These are phyloP conservation scores for Lepus americanus DNA, from an alignment of 2,113 vertebrate species.

Conservation along the genomic window DNA sequence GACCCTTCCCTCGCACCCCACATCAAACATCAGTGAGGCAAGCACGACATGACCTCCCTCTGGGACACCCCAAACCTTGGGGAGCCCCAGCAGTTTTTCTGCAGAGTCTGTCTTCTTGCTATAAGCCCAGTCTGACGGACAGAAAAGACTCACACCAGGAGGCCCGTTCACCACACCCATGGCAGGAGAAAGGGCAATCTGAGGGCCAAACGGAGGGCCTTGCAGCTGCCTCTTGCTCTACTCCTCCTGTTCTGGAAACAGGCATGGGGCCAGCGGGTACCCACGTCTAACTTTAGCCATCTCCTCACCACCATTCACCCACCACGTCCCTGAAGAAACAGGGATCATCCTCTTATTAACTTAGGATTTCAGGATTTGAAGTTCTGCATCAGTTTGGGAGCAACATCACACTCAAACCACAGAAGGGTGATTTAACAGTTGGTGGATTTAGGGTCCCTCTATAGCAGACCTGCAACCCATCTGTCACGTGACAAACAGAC, in stretches of 20 bases:
- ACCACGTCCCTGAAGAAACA: background rate
- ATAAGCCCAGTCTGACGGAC: background rate
- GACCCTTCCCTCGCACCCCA: background rate
- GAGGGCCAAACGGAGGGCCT: background rate
- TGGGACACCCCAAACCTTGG: background rate
- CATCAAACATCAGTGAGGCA: background rate
- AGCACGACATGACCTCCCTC: background rate
- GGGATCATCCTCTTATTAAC: too few species aligned
- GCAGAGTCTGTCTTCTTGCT: background rate
- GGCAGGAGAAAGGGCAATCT: background rate
- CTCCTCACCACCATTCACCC: background rate
- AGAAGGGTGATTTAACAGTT: background rate
- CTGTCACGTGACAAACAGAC: background rate
- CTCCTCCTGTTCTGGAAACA: background rate
- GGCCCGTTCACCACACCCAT: background rate
- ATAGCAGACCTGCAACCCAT: background rate
- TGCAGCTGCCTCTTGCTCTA: too few species aligned
- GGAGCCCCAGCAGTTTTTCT: background rate
- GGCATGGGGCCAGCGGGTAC: background rate
- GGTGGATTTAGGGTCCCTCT: background rate
- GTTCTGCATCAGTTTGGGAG: too few species aligned
- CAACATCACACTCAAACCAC: too few species aligned
- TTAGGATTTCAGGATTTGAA: too few species aligned
- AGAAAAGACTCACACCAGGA: background rate
- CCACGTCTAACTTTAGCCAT: background rate